Evolutionary conservation across 2,888 invertebrate genomes (phyloP).

Genomic region (Leucophenga maculata): DNA sequence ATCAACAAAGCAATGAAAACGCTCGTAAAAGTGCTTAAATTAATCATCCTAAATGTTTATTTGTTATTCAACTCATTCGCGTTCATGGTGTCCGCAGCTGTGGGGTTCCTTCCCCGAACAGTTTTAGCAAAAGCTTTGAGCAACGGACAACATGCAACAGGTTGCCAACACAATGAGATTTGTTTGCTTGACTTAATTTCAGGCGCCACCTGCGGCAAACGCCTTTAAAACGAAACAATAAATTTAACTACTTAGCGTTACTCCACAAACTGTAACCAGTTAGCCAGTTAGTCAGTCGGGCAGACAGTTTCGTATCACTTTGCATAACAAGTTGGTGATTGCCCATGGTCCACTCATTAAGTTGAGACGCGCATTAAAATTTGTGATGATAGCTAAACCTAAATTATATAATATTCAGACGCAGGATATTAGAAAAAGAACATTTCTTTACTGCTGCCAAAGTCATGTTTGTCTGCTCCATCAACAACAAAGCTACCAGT

Average conservation of each 20-base stretch:
- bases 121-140: background rate
- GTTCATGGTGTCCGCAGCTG: slow-evolving; percentile 51
- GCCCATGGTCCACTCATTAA: no score
- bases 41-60: slow-evolving; percentile 71
- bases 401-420: background rate
- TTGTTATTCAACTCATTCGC: slow-evolving; percentile 62
- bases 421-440: background rate
- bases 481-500: slow-evolving; percentile 20
- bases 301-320: background rate
- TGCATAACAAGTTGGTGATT: slow-evolving; percentile 7
- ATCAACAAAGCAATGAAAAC: slow-evolving; percentile 69
- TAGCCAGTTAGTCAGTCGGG: no score
- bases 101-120: slow-evolving; percentile 8
- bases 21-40: slow-evolving; percentile 72
- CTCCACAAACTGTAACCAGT: background rate
- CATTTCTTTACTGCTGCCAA: background rate
- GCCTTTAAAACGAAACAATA: slow-evolving; percentile 16
- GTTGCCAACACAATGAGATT: slow-evolving; percentile 55
- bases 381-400: slow-evolving; percentile 17
- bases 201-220: slow-evolving; percentile 60
- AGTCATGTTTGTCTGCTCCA: background rate
- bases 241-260: slow-evolving; percentile 3
- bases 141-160: slow-evolving; percentile 48
- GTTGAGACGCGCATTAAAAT: background rate
- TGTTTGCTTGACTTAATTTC: slow-evolving; percentile 47